Percentiles rank a stretch among this genome's conserved stretches.
These are phyloP conservation scores for Tenodera sinensis DNA, from an alignment of 2,888 invertebrate genomes.

Conservation along the genomic window DNA sequence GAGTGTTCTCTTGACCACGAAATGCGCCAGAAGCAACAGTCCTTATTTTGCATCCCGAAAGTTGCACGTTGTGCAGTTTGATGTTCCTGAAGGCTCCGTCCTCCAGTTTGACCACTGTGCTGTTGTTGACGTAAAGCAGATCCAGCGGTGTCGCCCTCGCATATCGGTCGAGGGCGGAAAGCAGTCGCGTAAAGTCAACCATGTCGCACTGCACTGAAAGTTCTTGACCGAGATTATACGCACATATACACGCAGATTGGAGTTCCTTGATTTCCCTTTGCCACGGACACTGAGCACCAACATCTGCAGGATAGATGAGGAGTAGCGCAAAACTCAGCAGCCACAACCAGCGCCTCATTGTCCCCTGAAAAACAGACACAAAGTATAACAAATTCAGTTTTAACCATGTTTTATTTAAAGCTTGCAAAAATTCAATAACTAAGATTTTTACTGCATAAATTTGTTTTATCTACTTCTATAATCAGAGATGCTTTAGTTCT, in stretches of 20 bases:
- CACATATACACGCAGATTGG: constrained; percentile 76
- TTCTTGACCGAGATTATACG: constrained; percentile 78
- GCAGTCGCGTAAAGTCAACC: constrained; percentile 73
- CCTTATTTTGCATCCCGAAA: constrained; percentile 76
- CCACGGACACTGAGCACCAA: constrained; percentile 67
- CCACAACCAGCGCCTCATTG: neutral
- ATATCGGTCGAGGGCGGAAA: constrained; percentile 68
- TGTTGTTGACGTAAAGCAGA: constrained; percentile 84
- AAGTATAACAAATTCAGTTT: too few species aligned
- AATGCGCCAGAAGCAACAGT: constrained; percentile 71
- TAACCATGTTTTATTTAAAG: too few species aligned
- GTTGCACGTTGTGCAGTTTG: constrained; percentile 75
- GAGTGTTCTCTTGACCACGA: constrained; percentile 72
- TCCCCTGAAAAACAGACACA: neutral
- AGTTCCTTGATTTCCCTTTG: constrained; percentile 68
- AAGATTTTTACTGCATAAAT: too few species aligned
- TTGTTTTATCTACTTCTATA: too few species aligned
- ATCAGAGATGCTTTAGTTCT: too few species aligned
- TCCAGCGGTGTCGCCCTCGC: constrained; percentile 68
- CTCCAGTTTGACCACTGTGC: constrained; percentile 63
- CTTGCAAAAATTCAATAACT: too few species aligned
- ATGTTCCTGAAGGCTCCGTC: constrained; percentile 67
- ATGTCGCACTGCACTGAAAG: constrained; percentile 88
- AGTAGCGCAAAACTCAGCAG: neutral
- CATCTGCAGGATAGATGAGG: neutral